Evolutionary conservation across 2,113 vertebrate species (phyloP), one percentile per base, ranked within the genome.

Genomic region (Brachirus orientalis): DNA sequence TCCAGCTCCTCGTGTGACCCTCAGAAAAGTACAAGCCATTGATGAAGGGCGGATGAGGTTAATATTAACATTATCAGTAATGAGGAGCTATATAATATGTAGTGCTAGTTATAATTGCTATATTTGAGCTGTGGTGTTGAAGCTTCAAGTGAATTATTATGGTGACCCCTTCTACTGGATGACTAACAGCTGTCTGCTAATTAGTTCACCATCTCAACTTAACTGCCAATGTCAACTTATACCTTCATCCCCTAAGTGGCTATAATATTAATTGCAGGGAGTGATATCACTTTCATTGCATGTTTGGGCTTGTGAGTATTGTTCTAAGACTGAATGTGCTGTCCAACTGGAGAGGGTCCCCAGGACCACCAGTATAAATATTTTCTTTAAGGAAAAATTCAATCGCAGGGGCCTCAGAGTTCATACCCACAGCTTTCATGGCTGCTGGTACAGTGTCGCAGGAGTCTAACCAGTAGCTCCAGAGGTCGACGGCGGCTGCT

Each of bases 381-480:
- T 62, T 57, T 45, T 51, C 7, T 46, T 45, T 37, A 36, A 64
- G 9, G 12, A 43, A 3, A 46, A 28, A 43, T n/a, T 6, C 28
- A 41, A 69, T 14, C 12, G 9, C 3, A 43, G 11, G 7, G 36
- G 53, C 36, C 43, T 43, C 47, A 67, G 71, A 36, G 35, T 45
- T 44, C 13, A 37, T 17, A 40, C 56, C 40, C 14, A 0, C 63
- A 19, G 43, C 28, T 38, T 58, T 38, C 35, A 5, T 56, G 50
- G 52, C 69, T 55, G 69, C 51, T 47, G 2, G 69, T 61, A 46
- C 67, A 50, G 81, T 72, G 79, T 64, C 6, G 33, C 60, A 65
- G 69, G 77, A 87, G 65, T 72, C 47, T 41, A 84, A 80, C 80
- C 85, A 83, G 86, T 86, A 82, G 85, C 84, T 76, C 17, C 70